These are phyloP conservation scores for Yoshiicerus persimilis DNA, from an alignment of 1,140 invertebrate species.

Conservation along the genomic window DNA sequence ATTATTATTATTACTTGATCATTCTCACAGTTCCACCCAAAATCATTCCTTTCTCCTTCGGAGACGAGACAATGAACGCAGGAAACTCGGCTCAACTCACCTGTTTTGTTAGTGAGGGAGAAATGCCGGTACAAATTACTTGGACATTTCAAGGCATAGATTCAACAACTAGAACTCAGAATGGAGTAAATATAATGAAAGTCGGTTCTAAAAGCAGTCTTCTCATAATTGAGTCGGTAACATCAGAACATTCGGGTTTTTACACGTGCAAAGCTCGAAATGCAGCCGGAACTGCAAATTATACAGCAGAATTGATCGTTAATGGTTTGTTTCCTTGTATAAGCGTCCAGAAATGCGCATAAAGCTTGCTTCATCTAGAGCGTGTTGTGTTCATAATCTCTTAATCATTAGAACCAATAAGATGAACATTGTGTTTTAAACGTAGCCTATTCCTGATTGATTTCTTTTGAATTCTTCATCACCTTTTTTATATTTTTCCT, in stretches of 20 bases:
- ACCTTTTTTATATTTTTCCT: not conserved
- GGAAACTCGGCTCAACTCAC: constrained; percentile 46
- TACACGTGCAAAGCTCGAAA: constrained; percentile 51
- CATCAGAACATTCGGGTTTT: constrained; percentile 51
- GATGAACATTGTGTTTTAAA: no score
- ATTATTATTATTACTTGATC: not conserved
- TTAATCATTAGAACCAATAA: no score
- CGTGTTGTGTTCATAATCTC: not conserved
- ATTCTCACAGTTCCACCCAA: not conserved
- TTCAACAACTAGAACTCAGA: not conserved
- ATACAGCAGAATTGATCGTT: constrained; percentile 66
- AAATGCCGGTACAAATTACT: constrained; percentile 53
- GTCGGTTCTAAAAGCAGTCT: constrained; percentile 62
- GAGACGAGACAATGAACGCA: constrained; percentile 57
- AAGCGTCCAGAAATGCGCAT: not conserved
- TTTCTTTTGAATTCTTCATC: not conserved
- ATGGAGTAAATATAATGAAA: constrained; percentile 49
- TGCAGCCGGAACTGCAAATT: constrained; percentile 60
- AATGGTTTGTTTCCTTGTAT: constrained; percentile 60
- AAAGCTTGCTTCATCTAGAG: not conserved
- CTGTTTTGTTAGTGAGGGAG: constrained; percentile 54
- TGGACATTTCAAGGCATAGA: constrained; percentile 42
- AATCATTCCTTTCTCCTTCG: constrained; percentile 66
- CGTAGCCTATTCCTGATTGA: no score
- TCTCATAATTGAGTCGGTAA: constrained; percentile 73